Base-by-base conservation (phyloP, 1,140 invertebrate species). In the Ladona fulva region DNA sequence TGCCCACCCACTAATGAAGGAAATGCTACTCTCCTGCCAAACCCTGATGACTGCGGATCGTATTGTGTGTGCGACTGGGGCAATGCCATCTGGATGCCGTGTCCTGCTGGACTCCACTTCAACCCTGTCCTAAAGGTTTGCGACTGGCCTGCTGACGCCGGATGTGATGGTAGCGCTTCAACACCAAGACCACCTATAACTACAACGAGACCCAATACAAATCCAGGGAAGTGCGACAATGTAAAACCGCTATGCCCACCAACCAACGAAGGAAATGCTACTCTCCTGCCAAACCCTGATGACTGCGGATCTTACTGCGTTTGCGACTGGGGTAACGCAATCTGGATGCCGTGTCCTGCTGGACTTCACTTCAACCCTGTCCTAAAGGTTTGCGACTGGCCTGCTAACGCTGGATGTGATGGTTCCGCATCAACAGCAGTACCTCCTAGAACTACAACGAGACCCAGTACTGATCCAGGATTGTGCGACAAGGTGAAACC, bases 11-110 rank as follows among this genome's bases (percentile, higher is more conserved):
- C 24, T 5, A 75, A 75, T 42, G 74, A 3, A 24, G 74, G 19
- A 19, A 25, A 25, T 25, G 74, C 74, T 5, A 75, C 37, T 16
- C 74, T 79, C 74, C 29, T 82, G 42, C 79, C 77, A 44, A 1
- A 80, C 42, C 79, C 81, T 14, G 22, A 78, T 0, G 77, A 82
- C 73, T 87, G 85, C 52, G 12, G 44, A 0, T 75, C 76, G 7
- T 87, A 83, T 77, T 86, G 83, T 74, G 25, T 78, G 8, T 87
- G 86, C 78, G 76, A 76, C 22, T 42, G 80, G 52, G 81, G 81
- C 37, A 78, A 59, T 25, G 79, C 82, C 0, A 78, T 81, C 74
- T 76, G 79, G n/a, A 80, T 82, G 14, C 24, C 76, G 0, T 80
- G 79, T 75, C 78, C 79, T 16, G 37, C 24, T 42, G 78, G 78